Evolutionary conservation across 2,113 vertebrate species (phyloP), one percentile per base, ranked within the genome.

Genomic region (Eptatretus burgeri): DNA sequence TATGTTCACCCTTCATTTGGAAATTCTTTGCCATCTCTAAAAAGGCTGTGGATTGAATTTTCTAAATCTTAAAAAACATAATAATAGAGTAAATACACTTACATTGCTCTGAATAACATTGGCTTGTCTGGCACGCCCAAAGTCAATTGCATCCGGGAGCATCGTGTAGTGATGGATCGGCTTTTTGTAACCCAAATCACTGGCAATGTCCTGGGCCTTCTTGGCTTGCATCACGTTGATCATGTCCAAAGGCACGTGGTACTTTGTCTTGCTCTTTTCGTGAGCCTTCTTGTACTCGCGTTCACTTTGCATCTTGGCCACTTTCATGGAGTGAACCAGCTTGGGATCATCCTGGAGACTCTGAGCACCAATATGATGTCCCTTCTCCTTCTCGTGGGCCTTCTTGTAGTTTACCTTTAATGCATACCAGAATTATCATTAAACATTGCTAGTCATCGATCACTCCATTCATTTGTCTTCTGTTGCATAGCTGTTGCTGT

Each of bases 51-150:
- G n/a, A 41, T 41, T 41, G 27, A 41, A 41, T 41, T 41, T 41
- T 41, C 3, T 41, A 3, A 3, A 41, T 41, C 27, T 41, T 41
- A 41, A 41, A 41, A 41, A 41, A 41, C 27, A 41, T 41, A 41
- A 41, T 41, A 41, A 41, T 7, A 41, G 27, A 41, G 27, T 41
- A 41, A 41, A 41, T 41, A 41, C 27, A 76, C 80, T 80, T 69
- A 81, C 80, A 49, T 81, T 77, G 1, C 80, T 81, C 51, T 81
- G 80, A 1, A 81, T 72, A 10, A 81, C 75, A 10, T 81, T 81
- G 53, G 79, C 80, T 66, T 80, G 74, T 62, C 65, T 76, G 0
- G 80, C 78, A 2, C 81, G 80, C 66, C 80, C 79, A 0, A 70
- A 72, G 3, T 81, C 78, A 1, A 76, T 80, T 69, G 81, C 79